Percentiles rank a stretch among this genome's conserved stretches.
Evolutionary conservation across 1,140 invertebrate genomes (phyloP).

Genomic region (Drosophila bifasciata): DNA sequence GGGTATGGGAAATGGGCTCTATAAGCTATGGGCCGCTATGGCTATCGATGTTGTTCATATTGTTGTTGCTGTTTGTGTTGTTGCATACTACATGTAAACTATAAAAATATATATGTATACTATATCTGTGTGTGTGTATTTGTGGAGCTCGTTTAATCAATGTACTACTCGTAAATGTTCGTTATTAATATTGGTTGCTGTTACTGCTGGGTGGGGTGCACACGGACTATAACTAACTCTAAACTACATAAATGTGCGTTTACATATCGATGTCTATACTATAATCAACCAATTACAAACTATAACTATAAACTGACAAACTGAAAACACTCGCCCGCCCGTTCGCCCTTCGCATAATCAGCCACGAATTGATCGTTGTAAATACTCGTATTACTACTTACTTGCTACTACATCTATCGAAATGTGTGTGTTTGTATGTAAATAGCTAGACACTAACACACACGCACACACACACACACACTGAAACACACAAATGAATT

Average conservation of each 20-base stretch:
- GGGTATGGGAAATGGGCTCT: not conserved
- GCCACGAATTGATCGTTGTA: conserved; percentile 52
- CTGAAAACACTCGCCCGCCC: conserved; percentile 26
- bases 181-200: conserved; percentile 54
- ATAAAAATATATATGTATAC: conserved; percentile 19
- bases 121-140: conserved; percentile 33
- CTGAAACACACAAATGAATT: conserved; percentile 17
- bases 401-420: conserved; percentile 2
- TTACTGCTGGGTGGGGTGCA: conserved; percentile 19
- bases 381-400: conserved; percentile 37
- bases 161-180: conserved; percentile 55
- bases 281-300: conserved; percentile 35
- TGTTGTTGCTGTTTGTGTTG: conserved; percentile 56
- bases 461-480: not conserved
- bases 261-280: conserved; percentile 65
- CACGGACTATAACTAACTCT: conserved; percentile 31
- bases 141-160: conserved; percentile 54
- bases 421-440: conserved; percentile 25
- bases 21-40: too few relatives aligned
- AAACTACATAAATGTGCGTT: conserved; percentile 56
- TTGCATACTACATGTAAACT: conserved; percentile 9
- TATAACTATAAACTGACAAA: conserved; percentile 36
- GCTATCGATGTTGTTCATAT: conserved; percentile 60
- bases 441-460: conserved; percentile 37
- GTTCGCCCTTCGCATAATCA: conserved; percentile 29